Evolutionary conservation across 2,113 vertebrate genomes (phyloP).

Genomic region (Corvus moneduloides): DNA sequence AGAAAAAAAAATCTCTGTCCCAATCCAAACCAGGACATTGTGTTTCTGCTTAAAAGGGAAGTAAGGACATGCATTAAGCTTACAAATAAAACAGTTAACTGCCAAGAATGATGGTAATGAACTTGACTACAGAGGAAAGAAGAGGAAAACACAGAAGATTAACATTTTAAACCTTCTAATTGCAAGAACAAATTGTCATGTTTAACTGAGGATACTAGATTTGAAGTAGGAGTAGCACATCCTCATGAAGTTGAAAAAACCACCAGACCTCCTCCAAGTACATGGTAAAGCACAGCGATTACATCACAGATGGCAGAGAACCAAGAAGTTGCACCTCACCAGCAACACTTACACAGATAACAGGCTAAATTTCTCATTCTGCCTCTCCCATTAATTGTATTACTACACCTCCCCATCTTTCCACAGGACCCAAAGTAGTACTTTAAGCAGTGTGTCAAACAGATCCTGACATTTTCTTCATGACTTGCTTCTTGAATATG

Average conservation of each 20-base stretch:
- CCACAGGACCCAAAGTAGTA: not conserved
- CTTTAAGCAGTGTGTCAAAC: not conserved
- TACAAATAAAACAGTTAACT: not conserved
- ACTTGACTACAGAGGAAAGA: not conserved
- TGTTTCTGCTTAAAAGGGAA: not conserved
- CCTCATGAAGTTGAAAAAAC: not conserved
- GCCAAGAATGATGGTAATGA: not conserved
- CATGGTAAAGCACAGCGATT: not conserved
- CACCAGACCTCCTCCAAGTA: not conserved
- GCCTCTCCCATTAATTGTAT: not conserved
- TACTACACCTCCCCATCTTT: not conserved
- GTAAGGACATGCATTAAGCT: not conserved
- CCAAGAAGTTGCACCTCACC: not conserved
- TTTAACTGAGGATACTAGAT: not conserved
- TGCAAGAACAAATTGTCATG: not conserved
- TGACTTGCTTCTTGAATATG: fast-evolving
- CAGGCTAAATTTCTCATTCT: not conserved
- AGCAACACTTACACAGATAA: not conserved
- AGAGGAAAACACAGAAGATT: not conserved
- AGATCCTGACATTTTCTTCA: not conserved
- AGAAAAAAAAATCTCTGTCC: not conserved
- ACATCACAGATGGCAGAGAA: not conserved
- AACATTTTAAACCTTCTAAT: not conserved
- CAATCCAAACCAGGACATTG: not conserved
- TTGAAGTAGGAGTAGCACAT: not conserved